A percentile compares a stretch with the other conserved stretches of the same genome.
Evolutionary conservation across 1,140 invertebrate genomes (phyloP).

Genomic region (Delia radicum): DNA sequence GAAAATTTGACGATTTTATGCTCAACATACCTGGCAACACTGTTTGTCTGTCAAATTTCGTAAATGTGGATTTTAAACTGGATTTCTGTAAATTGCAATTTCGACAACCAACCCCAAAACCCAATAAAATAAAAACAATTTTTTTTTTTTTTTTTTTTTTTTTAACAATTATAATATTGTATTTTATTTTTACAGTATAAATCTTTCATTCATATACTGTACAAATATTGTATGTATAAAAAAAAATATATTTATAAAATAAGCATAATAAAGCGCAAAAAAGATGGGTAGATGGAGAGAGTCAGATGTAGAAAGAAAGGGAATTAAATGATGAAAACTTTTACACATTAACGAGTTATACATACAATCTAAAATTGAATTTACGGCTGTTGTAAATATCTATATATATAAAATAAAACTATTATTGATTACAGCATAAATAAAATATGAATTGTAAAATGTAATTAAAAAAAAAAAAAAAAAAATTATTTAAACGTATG

Average conservation of each 20-base stretch:
- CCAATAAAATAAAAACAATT: not conserved
- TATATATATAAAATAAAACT: not conserved
- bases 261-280: slow-evolving; percentile 22
- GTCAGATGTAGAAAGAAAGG: not conserved
- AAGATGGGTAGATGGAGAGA: not conserved
- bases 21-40: too few species aligned
- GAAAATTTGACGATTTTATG: too few species aligned
- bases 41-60: too few species aligned
- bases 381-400: not conserved
- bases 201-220: not conserved
- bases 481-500: not conserved
- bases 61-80: too few species aligned
- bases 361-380: not conserved
- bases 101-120: too few species aligned
- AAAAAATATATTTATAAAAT: slow-evolving; percentile 6
- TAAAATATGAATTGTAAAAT: not conserved
- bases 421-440: not conserved
- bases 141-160: slow-evolving; percentile 4
- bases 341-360: not conserved
- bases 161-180: slow-evolving; percentile 24
- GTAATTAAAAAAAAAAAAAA: not conserved
- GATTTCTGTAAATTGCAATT: too few species aligned
- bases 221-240: slow-evolving; percentile 5
- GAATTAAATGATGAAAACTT: not conserved
- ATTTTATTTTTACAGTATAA: slow-evolving; percentile 13